A percentile compares a stretch with the other conserved stretches of the same genome.
These are phyloP conservation scores for Euborellia annulipes DNA, from an alignment of 1,140 invertebrate species.

Conservation along the genomic window DNA sequence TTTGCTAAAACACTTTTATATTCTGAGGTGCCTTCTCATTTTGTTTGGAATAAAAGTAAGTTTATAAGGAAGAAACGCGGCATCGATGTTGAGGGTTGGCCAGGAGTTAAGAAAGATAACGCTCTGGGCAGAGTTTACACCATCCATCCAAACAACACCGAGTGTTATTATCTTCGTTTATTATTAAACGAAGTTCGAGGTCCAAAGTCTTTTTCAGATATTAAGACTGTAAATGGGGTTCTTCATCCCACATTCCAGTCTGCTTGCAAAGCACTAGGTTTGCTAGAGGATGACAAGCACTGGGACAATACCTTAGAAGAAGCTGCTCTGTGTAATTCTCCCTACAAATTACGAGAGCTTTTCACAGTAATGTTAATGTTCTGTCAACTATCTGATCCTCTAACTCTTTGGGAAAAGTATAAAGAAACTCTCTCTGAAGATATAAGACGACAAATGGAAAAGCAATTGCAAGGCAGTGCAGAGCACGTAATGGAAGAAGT, in stretches of 20 bases:
- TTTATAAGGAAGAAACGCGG: constrained; percentile 19
- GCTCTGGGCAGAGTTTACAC: constrained; percentile 22
- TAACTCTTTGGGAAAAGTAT: constrained; percentile 6
- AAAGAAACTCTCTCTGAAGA: constrained; percentile 10
- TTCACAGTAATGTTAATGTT: constrained; percentile 11
- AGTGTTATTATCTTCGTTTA: constrained; percentile 21
- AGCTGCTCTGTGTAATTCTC: constrained; percentile 5
- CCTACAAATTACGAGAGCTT: constrained; percentile 9
- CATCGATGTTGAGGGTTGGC: constrained; percentile 16
- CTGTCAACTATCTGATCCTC: constrained; percentile 11
- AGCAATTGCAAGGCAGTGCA: too few relatives aligned
- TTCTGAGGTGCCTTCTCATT: too few relatives aligned
- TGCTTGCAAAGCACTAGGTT: constrained; percentile 1
- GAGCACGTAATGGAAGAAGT: too few relatives aligned
- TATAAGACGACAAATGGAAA: constrained; percentile 6
- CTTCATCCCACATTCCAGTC: constrained; percentile 6
- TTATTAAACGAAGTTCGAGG: constrained; percentile 23
- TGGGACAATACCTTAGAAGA: too few relatives aligned
- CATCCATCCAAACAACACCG: constrained; percentile 24
- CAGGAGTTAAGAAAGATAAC: constrained; percentile 14
- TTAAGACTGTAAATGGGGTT: constrained; percentile 22
- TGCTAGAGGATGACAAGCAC: too few relatives aligned
- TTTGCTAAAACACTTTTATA: too few relatives aligned
- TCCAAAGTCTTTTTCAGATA: constrained; percentile 21
- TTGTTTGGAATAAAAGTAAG: constrained; percentile 19